Base-by-base conservation (phyloP, 2,888 invertebrate species). In the Junonia oenone region DNA sequence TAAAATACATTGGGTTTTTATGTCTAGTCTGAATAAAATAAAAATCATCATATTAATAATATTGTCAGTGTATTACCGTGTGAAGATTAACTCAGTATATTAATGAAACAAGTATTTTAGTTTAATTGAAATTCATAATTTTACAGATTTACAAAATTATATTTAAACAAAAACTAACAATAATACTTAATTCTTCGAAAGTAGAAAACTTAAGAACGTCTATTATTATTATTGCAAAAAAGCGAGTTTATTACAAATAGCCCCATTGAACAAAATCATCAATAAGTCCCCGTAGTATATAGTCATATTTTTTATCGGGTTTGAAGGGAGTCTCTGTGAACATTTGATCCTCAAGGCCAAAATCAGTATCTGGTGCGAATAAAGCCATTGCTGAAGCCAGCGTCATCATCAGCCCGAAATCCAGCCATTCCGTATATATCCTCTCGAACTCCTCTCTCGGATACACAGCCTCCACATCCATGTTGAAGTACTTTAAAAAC, bases 371-470 rank as follows among this genome's bases (percentile, higher is more conserved):
- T 0, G 61, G 52, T 0, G 68, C 65, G 58, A 76, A 81, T 6
- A 74, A 51, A 37, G 81, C 73, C 0, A 73, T 72, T 2, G 72
- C 58, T 11, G 68, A 54, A 9, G 65, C 54, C 0, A 77, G 3
- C 2, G 64, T 57, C 1, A 63, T 58, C 49, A 73, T 65, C 0
- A 82, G 43, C 8, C 81, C 84, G 54, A 68, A 76, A 53, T 77
- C 75, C 31, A 77, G 54, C 29, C 73, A 70, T 0, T 74, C 67
- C 1, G 53, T 58, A 3, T 63, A 81, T 17, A 71, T 58, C 9
- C 48, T 63, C 9, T 83, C 78, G 57, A 77, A 83, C 31, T 65
- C 68, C 3, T 57, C 46, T 15, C 62, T 69, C 0, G 78, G 65
- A 58, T 70, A 81, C 2, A 73, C 66, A 0, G 67, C 45, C 5